phyloP scores from a whole-genome alignment of 2,113 vertebrate species.

The Platichthys stellatus region DNA sequence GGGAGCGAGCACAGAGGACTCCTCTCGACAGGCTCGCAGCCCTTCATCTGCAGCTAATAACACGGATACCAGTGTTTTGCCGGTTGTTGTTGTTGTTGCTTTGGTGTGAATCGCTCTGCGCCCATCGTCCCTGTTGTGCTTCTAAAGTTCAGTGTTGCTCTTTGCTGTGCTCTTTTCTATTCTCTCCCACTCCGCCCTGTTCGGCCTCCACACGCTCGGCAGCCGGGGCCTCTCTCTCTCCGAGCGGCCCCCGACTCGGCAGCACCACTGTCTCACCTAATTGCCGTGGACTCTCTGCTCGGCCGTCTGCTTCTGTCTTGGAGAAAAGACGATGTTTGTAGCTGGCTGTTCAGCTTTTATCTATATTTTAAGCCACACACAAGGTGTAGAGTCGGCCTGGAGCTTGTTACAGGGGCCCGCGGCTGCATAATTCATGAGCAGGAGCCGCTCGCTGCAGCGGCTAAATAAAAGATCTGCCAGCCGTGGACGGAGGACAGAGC shows the following conservation, averaged over 20 bases:
- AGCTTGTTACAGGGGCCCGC: conserved; percentile 91
- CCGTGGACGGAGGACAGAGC: conserved; percentile 62
- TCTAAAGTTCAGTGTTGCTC: conserved; percentile 34
- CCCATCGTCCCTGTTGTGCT: conserved; percentile 30
- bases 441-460: conserved; percentile 84
- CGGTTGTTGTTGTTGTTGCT: conserved; percentile 60
- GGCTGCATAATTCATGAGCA: conserved; percentile 90
- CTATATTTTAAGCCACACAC: conserved; percentile 98
- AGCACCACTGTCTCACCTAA: conserved; percentile 75
- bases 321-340: conserved; percentile 86
- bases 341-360: conserved; percentile 94
- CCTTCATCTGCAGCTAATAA: conserved; percentile 35
- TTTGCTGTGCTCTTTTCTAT: neutral
- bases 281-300: conserved; percentile 80
- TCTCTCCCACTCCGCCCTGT: neutral
- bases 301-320: conserved; percentile 73
- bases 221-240: too few relatives aligned
- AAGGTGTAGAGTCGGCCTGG: conserved; percentile 92
- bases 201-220: neutral
- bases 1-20: conserved; percentile 4
- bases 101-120: conserved; percentile 52
- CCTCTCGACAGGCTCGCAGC: conserved; percentile 2
- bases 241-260: conserved; percentile 36
- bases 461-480: conserved; percentile 86
- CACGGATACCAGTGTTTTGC: conserved; percentile 1